Percentiles rank a stretch among this genome's conserved stretches.
These are phyloP conservation scores for Axea sp. DNA, from an alignment of 2,888 invertebrate species.

Conservation along the genomic window DNA sequence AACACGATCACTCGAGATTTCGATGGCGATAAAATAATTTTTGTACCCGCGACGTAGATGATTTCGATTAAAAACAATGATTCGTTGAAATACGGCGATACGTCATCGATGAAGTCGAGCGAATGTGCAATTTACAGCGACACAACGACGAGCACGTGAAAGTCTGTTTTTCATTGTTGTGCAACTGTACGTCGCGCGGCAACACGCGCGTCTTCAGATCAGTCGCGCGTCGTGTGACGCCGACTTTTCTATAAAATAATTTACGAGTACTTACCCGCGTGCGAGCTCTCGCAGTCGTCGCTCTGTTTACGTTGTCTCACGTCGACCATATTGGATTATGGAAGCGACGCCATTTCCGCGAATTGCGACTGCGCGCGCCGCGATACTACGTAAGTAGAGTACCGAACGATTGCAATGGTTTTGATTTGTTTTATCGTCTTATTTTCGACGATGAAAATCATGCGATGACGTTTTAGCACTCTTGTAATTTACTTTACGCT, in stretches of 20 bases:
- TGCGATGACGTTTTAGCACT: too few species aligned
- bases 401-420: not conserved
- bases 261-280: conserved; percentile 76
- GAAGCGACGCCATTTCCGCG: conserved; percentile 73
- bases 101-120: too few species aligned
- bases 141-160: too few species aligned
- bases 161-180: conserved; percentile 8
- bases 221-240: conserved; percentile 43
- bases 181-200: not conserved
- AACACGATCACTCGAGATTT: too few species aligned
- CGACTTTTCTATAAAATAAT: conserved; percentile 45
- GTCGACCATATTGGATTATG: conserved; percentile 79
- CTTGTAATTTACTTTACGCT: too few species aligned
- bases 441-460: too few species aligned
- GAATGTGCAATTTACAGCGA: too few species aligned
- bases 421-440: not conserved
- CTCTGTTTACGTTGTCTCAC: conserved; percentile 81
- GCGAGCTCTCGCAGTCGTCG: conserved; percentile 75
- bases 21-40: too few species aligned
- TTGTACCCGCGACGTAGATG: too few species aligned
- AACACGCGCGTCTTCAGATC: not conserved
- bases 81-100: too few species aligned
- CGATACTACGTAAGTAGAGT: conserved; percentile 60
- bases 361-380: conserved; percentile 27
- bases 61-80: too few species aligned